Evolutionary conservation across 92 coral and sea anemone species (phyloP).

Genomic region (Chrysogorgia sp.): DNA sequence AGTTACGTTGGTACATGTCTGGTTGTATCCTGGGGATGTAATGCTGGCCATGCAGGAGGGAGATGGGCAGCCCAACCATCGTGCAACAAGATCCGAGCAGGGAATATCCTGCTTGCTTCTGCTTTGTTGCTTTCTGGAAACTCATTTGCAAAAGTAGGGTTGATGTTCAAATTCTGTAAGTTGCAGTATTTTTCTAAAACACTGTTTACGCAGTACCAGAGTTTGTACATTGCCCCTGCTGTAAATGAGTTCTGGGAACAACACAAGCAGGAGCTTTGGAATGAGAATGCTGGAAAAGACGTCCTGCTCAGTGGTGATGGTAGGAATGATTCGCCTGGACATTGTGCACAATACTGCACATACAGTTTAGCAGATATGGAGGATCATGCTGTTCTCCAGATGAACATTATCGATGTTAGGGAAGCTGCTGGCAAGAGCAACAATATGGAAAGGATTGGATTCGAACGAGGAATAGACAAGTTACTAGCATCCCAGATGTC

Average conservation of each 20-base stretch:
- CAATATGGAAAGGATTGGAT: conserved; percentile 53
- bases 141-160: conserved; percentile 44
- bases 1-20: conserved; percentile 37
- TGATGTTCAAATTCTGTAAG: conserved; percentile 38
- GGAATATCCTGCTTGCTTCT: conserved; percentile 33
- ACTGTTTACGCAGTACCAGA: conserved; percentile 33
- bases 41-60: conserved; percentile 32
- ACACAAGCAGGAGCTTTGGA: conserved; percentile 18
- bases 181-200: conserved; percentile 41
- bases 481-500: conserved; percentile 25
- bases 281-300: conserved; percentile 29
- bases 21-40: conserved; percentile 41
- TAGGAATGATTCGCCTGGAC: conserved; percentile 56
- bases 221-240: conserved; percentile 47
- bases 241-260: conserved; percentile 44
- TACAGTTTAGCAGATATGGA: conserved; percentile 44
- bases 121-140: conserved; percentile 41
- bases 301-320: conserved; percentile 54
- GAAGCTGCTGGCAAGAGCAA: conserved; percentile 44
- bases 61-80: too few relatives aligned
- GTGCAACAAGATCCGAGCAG: conserved; percentile 19
- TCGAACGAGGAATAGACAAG: conserved; percentile 45
- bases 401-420: conserved; percentile 42
- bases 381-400: conserved; percentile 26
- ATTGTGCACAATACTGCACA: conserved; percentile 49